Base-by-base conservation (phyloP, 2,888 invertebrate species). In the Ormyrus pomaceus region DNA sequence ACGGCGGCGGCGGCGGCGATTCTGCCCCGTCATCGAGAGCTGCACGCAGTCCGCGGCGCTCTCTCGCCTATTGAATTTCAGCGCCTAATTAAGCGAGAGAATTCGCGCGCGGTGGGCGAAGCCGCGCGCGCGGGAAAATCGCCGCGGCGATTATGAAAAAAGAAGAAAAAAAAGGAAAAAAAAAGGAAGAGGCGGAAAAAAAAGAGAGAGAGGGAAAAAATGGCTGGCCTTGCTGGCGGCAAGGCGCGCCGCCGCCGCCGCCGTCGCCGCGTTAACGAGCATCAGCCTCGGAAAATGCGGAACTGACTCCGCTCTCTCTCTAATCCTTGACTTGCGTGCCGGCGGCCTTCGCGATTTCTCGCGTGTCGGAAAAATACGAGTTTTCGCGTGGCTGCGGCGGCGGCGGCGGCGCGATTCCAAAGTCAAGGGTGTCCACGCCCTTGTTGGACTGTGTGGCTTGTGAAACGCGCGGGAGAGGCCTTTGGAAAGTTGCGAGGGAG, bases 201-300 rank as follows among this genome's bases (percentile, higher is more conserved):
- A 19, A 19, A 66, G 53, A 65, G 46, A 75, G 53, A 66, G 56
- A 55, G 61, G 34, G 45, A 77, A 62, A 65, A 70, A 77, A 68
- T 48, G 9, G 34, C 6, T 62, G 79, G 48, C 79, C 73, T 73
- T 73, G 73, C 66, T 45, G 34, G 45, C 56, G 19, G 50, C 55
- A 10, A 68, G 55, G 64, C 73, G 71, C 64, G 65, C 34, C 19
- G 19, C 19, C 19, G 19, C 19, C 19, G 19, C 19, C 19, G 13
- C 13, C 13, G 13, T 0, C 13, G 13, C 13, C 58, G 19, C 70
- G 53, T 34, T 58, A 66, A 69, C 55, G 34, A 74, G 55, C 69
- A 79, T 79, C 79, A 76, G 59, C 77, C 73, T 70, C 80, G 80
- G 74, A 74, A 81, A 81, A 81, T 77, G 77, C 80, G 80, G 80